These are phyloP conservation scores for Tautogolabrus adspersus DNA, from an alignment of 2,113 vertebrate species.

Conservation along the genomic window DNA sequence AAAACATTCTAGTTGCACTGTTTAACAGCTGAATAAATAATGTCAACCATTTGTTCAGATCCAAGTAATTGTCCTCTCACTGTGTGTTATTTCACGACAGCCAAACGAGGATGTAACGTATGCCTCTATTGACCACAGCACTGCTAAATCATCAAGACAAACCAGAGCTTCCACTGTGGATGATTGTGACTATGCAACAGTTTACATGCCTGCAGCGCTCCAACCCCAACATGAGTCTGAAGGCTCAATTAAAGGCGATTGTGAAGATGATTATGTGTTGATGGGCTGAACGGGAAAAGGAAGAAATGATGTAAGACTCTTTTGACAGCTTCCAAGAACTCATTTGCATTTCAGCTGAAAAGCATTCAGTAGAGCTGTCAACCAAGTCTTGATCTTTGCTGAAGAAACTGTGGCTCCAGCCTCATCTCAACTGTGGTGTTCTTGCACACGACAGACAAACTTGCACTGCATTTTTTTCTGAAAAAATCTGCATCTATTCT, in stretches of 20 bases:
- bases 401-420: constrained; percentile 11
- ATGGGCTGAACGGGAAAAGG: constrained; percentile 62
- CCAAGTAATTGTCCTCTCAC: not conserved
- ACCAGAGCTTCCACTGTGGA: not conserved
- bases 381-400: constrained; percentile 10
- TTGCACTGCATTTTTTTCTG: too few relatives aligned
- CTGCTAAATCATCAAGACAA: not conserved
- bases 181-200: constrained; percentile 80
- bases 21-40: not conserved
- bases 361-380: not conserved
- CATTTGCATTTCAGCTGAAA: not conserved
- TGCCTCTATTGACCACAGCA: constrained; percentile 75
- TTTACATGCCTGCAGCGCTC: constrained; percentile 50
- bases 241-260: constrained; percentile 58
- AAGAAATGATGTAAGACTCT: not conserved
- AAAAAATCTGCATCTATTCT: not conserved
- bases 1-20: not conserved
- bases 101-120: constrained; percentile 76
- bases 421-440: not conserved
- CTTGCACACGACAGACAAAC: constrained; percentile 5
- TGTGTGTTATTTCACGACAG: constrained; percentile 34
- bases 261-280: constrained; percentile 78
- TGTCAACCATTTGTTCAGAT: not conserved
- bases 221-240: not conserved
- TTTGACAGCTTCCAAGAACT: not conserved